Evolutionary conservation across 1,140 invertebrate species (phyloP), one percentile per base, ranked within the genome.

Genomic region (Melitaea cinxia): DNA sequence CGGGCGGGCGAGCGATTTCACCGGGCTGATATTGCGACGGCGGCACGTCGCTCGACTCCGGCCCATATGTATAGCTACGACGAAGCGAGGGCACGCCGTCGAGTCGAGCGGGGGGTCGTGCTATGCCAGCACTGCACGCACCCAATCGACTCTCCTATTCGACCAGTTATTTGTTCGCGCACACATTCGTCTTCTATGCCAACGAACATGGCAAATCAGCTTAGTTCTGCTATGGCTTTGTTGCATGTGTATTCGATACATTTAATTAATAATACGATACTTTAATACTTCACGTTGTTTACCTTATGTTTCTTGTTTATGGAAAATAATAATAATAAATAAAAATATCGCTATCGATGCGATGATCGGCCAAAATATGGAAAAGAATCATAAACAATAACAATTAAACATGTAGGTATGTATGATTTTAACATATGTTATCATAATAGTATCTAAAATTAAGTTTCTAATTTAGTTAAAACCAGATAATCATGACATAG

Each of bases 11-110:
- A 83, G 84, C 87, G 87, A 89, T 89, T 87, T 89, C 87, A 88
- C 87, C 85, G 86, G 78, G 87, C 85, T 83, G 86, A 87, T 86
- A 88, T 87, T 88, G 87, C 87, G 83, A 85, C 87, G 84, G 78
- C 81, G 82, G 80, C 81, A 80, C 73, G 81, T 80, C 78, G 78
- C 72, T 81, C 60, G 63, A 68, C 75, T 77, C 75, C 79, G 78
- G 81, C 83, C 82, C 83, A 85, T 83, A 88, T 80, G 83, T 88
- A 86, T 86, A 86, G 75, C 81, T 82, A 80, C 66, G 65, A 53
- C 66, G 61, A 54, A 75, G 78, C 84, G 81, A 83, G 84, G 81
- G 84, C 81, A 82, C 77, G 77, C 77, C 54, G 15, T 42, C 39
- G 56, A 65, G 23, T 59, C 75, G 79, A 82, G 80, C 84, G 83